Conservation (phyloP, 64 coral and sea anemone species). For the Actinia equina region DNA sequence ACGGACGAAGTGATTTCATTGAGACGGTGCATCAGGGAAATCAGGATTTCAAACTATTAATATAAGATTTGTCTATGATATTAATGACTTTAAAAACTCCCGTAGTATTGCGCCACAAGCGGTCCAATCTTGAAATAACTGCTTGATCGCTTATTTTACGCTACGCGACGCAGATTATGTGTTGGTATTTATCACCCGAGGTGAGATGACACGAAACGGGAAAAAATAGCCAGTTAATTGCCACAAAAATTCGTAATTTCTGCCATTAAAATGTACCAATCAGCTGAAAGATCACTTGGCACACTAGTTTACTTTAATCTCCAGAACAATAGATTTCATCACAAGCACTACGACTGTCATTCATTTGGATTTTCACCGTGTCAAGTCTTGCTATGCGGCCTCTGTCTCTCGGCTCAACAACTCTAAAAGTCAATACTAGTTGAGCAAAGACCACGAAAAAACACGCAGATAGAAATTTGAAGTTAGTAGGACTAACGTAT, state of each 20-base stretch:
- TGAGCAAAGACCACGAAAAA: background rate
- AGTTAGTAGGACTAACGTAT: background rate
- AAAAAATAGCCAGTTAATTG: background rate
- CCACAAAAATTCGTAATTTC: background rate
- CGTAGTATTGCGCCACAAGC: background rate
- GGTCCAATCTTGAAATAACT: conserved; percentile 1
- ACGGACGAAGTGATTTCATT: too few relatives aligned
- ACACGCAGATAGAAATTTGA: background rate
- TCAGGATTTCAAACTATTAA: background rate
- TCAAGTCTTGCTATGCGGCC: background rate
- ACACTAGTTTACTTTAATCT: conserved; percentile 14
- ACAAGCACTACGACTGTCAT: background rate
- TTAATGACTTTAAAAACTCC: background rate
- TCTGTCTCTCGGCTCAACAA: background rate
- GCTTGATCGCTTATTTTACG: too few relatives aligned
- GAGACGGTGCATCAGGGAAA: too few relatives aligned
- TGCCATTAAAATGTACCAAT: background rate
- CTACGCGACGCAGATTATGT: background rate
- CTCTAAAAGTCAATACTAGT: background rate
- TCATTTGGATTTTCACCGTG: background rate
- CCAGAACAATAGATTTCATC: conserved; percentile 12
- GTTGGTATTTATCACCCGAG: conserved; percentile 1
- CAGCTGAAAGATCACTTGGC: background rate
- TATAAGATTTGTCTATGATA: background rate
- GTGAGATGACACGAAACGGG: background rate